Evolutionary conservation across 2,113 vertebrate genomes (phyloP).

Genomic region (Phalacrocorax brasilianus): DNA sequence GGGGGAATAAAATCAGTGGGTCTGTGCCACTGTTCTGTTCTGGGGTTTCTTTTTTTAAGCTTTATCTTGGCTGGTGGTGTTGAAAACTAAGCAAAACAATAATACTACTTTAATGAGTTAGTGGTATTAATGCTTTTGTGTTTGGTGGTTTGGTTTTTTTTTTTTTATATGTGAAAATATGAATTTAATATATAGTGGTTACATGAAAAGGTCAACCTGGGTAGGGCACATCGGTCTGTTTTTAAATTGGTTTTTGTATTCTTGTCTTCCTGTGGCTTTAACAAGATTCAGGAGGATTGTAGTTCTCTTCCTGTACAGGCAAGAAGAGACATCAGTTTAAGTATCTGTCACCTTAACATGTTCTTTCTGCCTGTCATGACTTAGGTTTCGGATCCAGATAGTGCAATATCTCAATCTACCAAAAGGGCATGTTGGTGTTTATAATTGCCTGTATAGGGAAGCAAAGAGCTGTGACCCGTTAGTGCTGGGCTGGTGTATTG

Average conservation of each 20-base stretch:
- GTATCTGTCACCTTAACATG: background rate
- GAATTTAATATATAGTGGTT: background rate
- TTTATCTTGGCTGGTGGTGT: background rate
- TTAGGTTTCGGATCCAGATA: background rate
- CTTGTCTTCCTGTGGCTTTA: background rate
- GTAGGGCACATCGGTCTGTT: background rate
- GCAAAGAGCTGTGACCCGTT: background rate
- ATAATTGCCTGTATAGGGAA: background rate
- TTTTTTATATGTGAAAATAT: background rate
- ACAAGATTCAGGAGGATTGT: background rate
- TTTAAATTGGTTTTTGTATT: background rate
- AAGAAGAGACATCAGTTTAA: background rate
- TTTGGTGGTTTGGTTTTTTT: background rate
- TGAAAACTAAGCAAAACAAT: constrained; percentile 1
- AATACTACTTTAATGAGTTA: background rate
- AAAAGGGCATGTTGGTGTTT: background rate
- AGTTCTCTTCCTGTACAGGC: background rate
- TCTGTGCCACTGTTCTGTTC: background rate
- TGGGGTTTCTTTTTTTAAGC: background rate
- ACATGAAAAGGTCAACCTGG: background rate
- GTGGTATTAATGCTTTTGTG: background rate
- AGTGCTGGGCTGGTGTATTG: background rate
- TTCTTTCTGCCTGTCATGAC: background rate
- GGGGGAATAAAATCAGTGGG: background rate
- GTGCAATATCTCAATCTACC: background rate